phyloP scores from a whole-genome alignment of 2,797 vertebrate genomes.

The Lacerta agilis region DNA sequence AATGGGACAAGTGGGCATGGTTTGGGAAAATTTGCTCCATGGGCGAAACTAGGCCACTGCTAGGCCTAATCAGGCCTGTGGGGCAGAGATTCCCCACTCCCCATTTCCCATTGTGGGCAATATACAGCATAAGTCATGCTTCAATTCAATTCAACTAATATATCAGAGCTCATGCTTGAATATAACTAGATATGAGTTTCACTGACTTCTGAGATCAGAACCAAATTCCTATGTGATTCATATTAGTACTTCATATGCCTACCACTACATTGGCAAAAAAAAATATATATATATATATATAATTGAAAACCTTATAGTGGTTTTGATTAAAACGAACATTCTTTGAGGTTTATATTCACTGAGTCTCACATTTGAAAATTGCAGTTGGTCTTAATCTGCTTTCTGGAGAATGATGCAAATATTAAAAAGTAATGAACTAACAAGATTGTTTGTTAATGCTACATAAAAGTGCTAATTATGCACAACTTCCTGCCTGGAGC shows the following conservation, averaged over 20 bases:
- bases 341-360: conserved; percentile 71
- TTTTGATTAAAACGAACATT: conserved; percentile 74
- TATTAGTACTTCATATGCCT: conserved; percentile 46
- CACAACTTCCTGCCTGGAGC: conserved; percentile 74
- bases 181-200: neutral
- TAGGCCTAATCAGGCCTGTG: too few species aligned
- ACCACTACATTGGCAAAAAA: conserved; percentile 53
- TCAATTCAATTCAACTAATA: neutral
- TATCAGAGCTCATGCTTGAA: neutral
- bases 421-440: conserved; percentile 82
- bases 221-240: conserved; percentile 27
- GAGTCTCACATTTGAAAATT: conserved; percentile 76
- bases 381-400: conserved; percentile 74
- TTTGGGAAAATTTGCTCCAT: too few species aligned
- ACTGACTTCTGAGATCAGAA: conserved; percentile 17
- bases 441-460: conserved; percentile 81
- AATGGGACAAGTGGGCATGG: too few species aligned
- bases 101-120: too few species aligned
- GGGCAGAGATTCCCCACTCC: too few species aligned
- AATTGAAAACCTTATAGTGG: conserved; percentile 45
- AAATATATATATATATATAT: too few species aligned
- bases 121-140: too few species aligned
- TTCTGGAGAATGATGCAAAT: conserved; percentile 76
- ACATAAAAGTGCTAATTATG: conserved; percentile 79
- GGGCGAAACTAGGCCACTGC: too few species aligned